These are phyloP conservation scores for Sphaerodactylus townsendi DNA, from an alignment of 2,113 vertebrate genomes.

Conservation along the genomic window DNA sequence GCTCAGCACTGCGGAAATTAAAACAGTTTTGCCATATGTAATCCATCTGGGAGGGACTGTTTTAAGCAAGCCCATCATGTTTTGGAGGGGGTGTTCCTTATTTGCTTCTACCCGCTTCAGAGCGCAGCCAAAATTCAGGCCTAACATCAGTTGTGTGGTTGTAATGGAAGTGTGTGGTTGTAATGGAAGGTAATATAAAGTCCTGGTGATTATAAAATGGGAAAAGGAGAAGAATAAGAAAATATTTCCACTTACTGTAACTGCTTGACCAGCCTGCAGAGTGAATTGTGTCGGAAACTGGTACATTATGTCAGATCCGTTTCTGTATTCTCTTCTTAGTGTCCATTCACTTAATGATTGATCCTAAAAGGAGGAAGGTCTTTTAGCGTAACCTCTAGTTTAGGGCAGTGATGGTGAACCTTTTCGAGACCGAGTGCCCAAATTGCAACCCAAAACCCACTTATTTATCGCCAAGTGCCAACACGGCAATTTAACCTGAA, in stretches of 20 bases:
- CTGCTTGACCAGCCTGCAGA: conserved; percentile 74
- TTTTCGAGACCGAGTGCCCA: no score
- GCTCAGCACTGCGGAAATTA: not conserved
- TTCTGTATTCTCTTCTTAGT: conserved; percentile 67
- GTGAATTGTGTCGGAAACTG: conserved; percentile 76
- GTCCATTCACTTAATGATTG: conserved; percentile 79
- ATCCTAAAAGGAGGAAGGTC: conserved; percentile 68
- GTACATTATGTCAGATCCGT: conserved; percentile 70
- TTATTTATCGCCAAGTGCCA: no score
- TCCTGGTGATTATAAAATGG: not conserved
- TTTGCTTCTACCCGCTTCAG: not conserved
- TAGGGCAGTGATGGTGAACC: no score
- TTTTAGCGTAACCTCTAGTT: not conserved
- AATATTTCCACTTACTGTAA: conserved; percentile 77
- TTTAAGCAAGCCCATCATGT: not conserved
- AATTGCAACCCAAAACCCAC: no score
- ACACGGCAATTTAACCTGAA: no score
- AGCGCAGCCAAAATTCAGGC: not conserved
- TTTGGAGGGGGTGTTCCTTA: not conserved
- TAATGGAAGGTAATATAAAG: not conserved
- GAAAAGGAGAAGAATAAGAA: not conserved
- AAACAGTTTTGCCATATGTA: not conserved
- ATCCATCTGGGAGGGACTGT: not conserved
- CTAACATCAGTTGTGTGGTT: not conserved
- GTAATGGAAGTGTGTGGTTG: no score